These are phyloP conservation scores for Mirounga angustirostris DNA, from an alignment of 2,113 vertebrate species.

Conservation along the genomic window DNA sequence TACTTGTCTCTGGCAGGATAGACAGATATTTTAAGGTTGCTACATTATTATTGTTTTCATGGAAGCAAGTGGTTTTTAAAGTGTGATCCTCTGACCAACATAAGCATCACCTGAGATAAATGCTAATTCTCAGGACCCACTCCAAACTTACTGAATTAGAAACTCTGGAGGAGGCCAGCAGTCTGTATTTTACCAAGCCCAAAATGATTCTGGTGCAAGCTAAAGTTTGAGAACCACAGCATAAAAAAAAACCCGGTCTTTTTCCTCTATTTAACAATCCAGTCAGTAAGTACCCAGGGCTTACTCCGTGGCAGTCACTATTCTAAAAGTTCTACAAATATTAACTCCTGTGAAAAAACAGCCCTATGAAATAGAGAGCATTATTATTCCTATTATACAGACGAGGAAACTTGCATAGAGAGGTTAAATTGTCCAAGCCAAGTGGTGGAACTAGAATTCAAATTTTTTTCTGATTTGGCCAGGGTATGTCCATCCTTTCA, in stretches of 20 bases:
- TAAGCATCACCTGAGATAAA: conserved; percentile 47
- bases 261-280: background rate
- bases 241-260: conserved; percentile 16
- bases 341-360: background rate
- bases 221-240: background rate
- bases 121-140: conserved; percentile 25
- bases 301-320: background rate
- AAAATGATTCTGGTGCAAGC: background rate
- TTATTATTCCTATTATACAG: background rate
- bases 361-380: background rate
- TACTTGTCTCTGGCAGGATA: background rate
- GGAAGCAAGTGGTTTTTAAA: conserved; percentile 58
- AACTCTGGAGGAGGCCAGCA: background rate
- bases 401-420: background rate
- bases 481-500: background rate
- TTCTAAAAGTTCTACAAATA: conserved; percentile 32
- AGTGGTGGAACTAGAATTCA: background rate
- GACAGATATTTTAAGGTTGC: conserved; percentile 19
- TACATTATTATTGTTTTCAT: conserved; percentile 31
- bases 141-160: background rate
- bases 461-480: conserved; percentile 44
- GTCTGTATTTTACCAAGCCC: background rate
- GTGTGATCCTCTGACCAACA: conserved; percentile 24
- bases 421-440: background rate
- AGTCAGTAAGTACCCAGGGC: background rate